Evolutionary conservation across 2,113 vertebrate species (phyloP), one percentile per base, ranked within the genome.

Genomic region (Pelecanus crispus): DNA sequence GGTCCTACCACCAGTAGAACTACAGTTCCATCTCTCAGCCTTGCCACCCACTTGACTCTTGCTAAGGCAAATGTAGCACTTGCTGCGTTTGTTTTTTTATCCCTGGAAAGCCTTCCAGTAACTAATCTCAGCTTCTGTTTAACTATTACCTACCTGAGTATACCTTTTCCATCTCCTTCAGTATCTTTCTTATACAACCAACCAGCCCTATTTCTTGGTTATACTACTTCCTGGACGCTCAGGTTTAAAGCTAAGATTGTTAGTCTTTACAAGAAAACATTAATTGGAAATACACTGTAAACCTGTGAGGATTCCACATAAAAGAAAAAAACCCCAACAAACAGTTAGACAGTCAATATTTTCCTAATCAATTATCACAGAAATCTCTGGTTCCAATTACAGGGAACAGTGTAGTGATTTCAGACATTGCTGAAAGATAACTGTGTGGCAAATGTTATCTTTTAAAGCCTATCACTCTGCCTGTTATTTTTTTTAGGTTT

Each of bases 341-440:
- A 56, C 40, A 56, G 47, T 53, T 68, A 56, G 19, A 32, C 63
- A 52, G 45, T 81, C 70, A 90, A 59, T 90, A 81, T 77, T 91
- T 95, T 96, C n/a, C 45, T 83, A 67, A 74, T 85, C 34, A 53
- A 10, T 77, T 88, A 58, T 77, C 32, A 58, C 53, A 63, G 85
- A 83, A 10, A 40, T 32, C 32, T 61, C 17, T 7, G 5, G 19
- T 68, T 94, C 44, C 61, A 72, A 55, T 73, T 95, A 70, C 25
- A 19, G 14, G 26, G 74, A 71, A 86, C 91, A 77, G 12, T 13
- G 9, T 52, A 82, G 15, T 34, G 34, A 45, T 56, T 79, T 72
- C 3, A 1, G 62, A 77, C 22, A 58, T n/a, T 0, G 0, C 6
- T 84, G 63, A 67, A 71, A 81, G 44, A 55, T 32, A 56, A 40